Base-by-base conservation (phyloP, 1,140 invertebrate species). In the Saxidomus purpurata region DNA sequence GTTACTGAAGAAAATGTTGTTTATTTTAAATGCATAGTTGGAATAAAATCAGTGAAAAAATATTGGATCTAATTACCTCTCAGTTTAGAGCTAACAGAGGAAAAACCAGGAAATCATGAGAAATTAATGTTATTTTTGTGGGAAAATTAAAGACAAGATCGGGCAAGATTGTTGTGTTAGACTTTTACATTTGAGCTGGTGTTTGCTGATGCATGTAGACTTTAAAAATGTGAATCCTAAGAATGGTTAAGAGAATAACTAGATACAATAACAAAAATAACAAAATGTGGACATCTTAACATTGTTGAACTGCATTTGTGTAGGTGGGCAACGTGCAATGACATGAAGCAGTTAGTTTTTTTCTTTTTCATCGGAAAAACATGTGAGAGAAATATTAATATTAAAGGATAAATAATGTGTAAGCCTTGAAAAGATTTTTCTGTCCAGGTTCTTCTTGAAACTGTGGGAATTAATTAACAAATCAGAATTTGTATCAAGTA, bases 311-410 rank as follows among this genome's bases (percentile, higher is more conserved):
- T 19, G 19, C 3, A 59, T 59, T n/a, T 19, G 55, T n/a, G 25
- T 36, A 67, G 59, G 80, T 47, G 71, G 84, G 55, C 52, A 43
- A 79, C 55, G 49, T 87, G 71, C 69, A 87, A 87, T 59, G 74
- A 63, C 52, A 19, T 59, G 36, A 87, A 43, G 43, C 43, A 8
- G 43, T 36, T 52, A 13, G 13, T 47, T 47, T 69, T 52, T 63
- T 63, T 69, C 49, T 34, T 55, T n/a, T 71, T 15, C 34, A 6
- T 15, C 15, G 43, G 43, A 43, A 43, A 43, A 8, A 8, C 43
- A 43, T 4, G 4, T 43, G 4, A 43, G 15, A 15, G 43, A 43
- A 43, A 4, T 43, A 8, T 8, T 43, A 15, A 43, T 11, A 52
- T 11, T 52, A 59, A 59, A n/a, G 55, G 55, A 59, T 38, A 31